Evolutionary conservation across 2,797 vertebrate genomes (phyloP), one percentile per base, ranked within the genome.

Genomic region (Labroides dimidiatus): DNA sequence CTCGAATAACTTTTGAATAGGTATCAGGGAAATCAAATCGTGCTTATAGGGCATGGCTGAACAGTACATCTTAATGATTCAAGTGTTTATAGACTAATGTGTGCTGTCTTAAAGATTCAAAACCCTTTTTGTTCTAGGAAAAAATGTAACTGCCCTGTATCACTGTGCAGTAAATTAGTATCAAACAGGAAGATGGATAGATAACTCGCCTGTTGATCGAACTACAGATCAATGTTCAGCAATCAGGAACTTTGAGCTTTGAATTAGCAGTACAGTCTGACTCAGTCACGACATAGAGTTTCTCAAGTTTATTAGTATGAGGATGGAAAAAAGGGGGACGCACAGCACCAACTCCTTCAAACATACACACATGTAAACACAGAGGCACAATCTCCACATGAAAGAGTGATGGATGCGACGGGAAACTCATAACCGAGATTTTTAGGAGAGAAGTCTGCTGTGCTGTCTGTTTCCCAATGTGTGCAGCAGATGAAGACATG

Each of bases 401-500:
- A 76, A 64, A 65, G 69, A 53, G 20, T 60, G 64, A 74, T 48
- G n/a, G 58, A 36, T 56, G 52, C 45, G 53, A 59, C 80, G 59
- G 70, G 21, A 72, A 74, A 49, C 44, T 64, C 67, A 69, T 55
- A 17, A 30, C 19, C 3, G 19, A 54, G 30, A 36, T 33, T 59
- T 75, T 33, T 4, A 48, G 45, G 24, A 76, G 53, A 72, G 54
- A 47, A 64, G 78, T 71, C 43, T 68, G 48, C 77, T 80, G 72
- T 63, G 50, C 80, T 81, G 72, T 66, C 70, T 78, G 69, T 50
- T 77, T 59, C 71, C 39, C 72, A 91, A 81, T 87, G 85, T 91
- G 89, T 84, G 83, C 80, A 80, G 79, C 88, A 92, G 87, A 91
- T 92, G 87, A 89, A 87, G 86, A 72, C 84, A 70, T 77, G 71